Evolutionary conservation across 2,797 vertebrate genomes (phyloP).

Genomic region (Neopelma chrysocephalum): DNA sequence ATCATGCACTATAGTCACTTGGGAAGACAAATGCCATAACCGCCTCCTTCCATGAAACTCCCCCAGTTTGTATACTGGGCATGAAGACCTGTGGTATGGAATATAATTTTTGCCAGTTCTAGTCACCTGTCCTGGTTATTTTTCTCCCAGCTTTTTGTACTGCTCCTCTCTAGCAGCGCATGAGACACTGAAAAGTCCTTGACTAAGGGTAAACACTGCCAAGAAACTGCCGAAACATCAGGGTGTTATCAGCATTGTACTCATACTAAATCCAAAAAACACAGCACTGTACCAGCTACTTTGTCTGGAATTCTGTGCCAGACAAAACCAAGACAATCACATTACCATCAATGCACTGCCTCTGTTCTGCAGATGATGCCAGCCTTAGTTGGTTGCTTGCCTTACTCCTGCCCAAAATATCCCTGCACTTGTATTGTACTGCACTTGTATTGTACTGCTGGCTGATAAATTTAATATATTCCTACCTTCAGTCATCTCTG

Average conservation of each 20-base stretch:
- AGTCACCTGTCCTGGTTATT: background rate
- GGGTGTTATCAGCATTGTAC: background rate
- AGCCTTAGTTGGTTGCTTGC: background rate
- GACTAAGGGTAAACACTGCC: background rate
- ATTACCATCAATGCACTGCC: background rate
- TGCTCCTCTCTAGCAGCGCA: background rate
- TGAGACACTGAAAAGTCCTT: background rate
- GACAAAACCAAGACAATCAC: background rate
- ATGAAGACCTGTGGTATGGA: background rate
- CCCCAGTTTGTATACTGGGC: too few species aligned
- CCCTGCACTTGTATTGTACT: background rate
- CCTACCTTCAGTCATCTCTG: background rate
- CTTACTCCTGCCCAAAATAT: background rate
- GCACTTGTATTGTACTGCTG: background rate
- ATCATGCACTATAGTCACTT: background rate
- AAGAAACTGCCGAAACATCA: background rate
- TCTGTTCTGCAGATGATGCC: background rate
- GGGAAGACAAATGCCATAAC: background rate
- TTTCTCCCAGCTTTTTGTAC: background rate
- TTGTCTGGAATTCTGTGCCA: background rate
- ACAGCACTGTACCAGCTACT: background rate
- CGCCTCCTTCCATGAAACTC: too few species aligned
- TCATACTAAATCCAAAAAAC: background rate
- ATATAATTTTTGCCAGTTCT: too few species aligned
- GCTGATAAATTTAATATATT: background rate